Evolutionary conservation across 2,888 invertebrate genomes (phyloP).

Genomic region (Leucophenga maculata): DNA sequence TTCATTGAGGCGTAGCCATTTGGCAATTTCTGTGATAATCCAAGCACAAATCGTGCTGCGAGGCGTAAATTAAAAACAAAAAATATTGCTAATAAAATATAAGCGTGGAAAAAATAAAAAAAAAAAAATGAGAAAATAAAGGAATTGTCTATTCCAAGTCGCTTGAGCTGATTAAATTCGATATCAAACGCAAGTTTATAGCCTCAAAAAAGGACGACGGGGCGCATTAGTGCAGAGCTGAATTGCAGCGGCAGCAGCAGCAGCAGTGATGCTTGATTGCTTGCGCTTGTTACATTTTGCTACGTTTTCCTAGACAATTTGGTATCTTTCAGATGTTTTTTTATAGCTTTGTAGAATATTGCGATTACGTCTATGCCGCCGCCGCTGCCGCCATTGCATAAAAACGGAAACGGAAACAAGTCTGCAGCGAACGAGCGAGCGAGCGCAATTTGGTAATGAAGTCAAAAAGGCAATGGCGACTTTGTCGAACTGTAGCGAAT

Average conservation of each 20-base stretch:
- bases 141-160: conserved; percentile 38
- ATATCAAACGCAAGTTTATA: conserved; percentile 66
- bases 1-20: conserved; percentile 61
- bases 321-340: conserved; percentile 44
- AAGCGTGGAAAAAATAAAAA: conserved; percentile 16
- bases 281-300: conserved; percentile 48
- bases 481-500: conserved; percentile 34
- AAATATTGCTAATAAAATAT: conserved; percentile 16
- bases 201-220: conserved; percentile 51
- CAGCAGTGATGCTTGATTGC: conserved; percentile 61
- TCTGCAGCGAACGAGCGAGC: conserved; percentile 51
- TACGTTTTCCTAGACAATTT: conserved; percentile 27
- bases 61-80: conserved; percentile 64
- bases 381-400: conserved; percentile 48
- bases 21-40: conserved; percentile 66
- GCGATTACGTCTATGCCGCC: conserved; percentile 38
- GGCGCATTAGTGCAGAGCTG: no score
- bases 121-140: neutral
- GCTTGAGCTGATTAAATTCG: conserved; percentile 64
- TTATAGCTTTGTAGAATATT: conserved; percentile 50
- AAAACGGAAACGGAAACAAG: conserved; percentile 58
- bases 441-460: conserved; percentile 66
- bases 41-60: conserved; percentile 59
- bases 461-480: conserved; percentile 35
- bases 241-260: conserved; percentile 39